These are phyloP conservation scores for Euura lappo DNA, from an alignment of 1,140 invertebrate species.

Conservation along the genomic window DNA sequence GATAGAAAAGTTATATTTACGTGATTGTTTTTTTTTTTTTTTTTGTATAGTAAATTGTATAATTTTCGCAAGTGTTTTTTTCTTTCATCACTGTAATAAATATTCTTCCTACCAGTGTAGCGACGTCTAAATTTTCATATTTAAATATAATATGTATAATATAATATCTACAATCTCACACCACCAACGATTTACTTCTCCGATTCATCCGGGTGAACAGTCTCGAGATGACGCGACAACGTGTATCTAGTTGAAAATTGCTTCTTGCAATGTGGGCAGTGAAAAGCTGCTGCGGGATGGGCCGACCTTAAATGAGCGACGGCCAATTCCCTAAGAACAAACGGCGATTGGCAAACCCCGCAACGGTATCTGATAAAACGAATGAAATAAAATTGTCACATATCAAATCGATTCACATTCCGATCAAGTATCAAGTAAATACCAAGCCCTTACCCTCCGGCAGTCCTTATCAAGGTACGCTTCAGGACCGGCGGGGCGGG, in stretches of 20 bases:
- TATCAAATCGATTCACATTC: conserved; percentile 9
- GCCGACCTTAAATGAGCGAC: conserved; percentile 50
- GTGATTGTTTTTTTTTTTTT: neutral
- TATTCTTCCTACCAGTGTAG: neutral
- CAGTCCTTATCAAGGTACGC: conserved; percentile 45
- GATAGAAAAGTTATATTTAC: neutral
- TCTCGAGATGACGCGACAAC: conserved; percentile 49
- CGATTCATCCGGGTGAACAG: conserved; percentile 45
- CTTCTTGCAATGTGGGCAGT: conserved; percentile 51
- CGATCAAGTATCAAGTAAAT: neutral
- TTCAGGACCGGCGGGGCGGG: conserved; percentile 36
- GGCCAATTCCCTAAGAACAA: conserved; percentile 45
- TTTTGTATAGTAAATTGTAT: neutral
- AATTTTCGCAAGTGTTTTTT: neutral
- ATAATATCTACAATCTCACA: neutral
- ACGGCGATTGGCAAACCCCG: conserved; percentile 49
- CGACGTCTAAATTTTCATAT: neutral
- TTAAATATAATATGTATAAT: neutral
- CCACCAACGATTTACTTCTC: conserved; percentile 34
- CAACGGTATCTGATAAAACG: conserved; percentile 42
- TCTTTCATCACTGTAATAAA: neutral
- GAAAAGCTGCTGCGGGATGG: conserved; percentile 49
- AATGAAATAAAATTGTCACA: neutral
- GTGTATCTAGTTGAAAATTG: conserved; percentile 48
- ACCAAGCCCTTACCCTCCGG: conserved; percentile 35